Conservation (phyloP, 2,888 invertebrate genomes). For the Tillus elongatus region DNA sequence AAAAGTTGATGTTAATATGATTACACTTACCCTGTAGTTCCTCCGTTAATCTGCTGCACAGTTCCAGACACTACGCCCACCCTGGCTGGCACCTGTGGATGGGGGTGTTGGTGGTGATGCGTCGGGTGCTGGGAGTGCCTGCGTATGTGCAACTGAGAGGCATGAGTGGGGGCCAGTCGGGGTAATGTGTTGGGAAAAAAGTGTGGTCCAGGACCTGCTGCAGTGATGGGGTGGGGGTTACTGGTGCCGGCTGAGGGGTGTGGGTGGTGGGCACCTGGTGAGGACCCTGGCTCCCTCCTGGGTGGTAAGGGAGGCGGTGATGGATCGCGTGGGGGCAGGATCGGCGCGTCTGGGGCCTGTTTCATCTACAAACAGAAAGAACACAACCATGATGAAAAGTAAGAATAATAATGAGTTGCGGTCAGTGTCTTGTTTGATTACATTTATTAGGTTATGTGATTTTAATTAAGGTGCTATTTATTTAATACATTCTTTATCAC, state of each 20-base stretch:
- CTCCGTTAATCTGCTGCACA: conserved; percentile 28
- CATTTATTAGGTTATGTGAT: too few species aligned
- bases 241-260: conserved; percentile 10
- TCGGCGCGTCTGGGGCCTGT: conserved; percentile 60
- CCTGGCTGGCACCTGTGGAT: conserved; percentile 19
- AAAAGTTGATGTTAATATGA: too few species aligned
- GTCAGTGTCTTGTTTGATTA: too few species aligned
- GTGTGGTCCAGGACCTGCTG: conserved; percentile 13
- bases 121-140: conserved; percentile 41
- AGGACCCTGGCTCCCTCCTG: conserved; percentile 34
- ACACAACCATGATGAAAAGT: too few species aligned
- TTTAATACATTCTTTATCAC: too few species aligned
- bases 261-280: conserved; percentile 28
- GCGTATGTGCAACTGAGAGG: conserved; percentile 49
- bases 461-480: too few species aligned
- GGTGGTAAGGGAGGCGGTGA: conserved; percentile 44
- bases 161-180: conserved; percentile 45
- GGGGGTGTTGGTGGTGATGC: conserved; percentile 25
- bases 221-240: neutral
- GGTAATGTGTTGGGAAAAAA: conserved; percentile 36
- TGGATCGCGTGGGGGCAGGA: conserved; percentile 58
- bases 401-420: too few species aligned
- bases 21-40: too few species aligned
- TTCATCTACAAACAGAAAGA: conserved; percentile 38
- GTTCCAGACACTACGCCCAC: too few species aligned